A percentile compares a stretch with the other conserved stretches of the same genome.
These are phyloP conservation scores for Siniperca obscura DNA, from an alignment of 2,797 vertebrate species.

Conservation along the genomic window DNA sequence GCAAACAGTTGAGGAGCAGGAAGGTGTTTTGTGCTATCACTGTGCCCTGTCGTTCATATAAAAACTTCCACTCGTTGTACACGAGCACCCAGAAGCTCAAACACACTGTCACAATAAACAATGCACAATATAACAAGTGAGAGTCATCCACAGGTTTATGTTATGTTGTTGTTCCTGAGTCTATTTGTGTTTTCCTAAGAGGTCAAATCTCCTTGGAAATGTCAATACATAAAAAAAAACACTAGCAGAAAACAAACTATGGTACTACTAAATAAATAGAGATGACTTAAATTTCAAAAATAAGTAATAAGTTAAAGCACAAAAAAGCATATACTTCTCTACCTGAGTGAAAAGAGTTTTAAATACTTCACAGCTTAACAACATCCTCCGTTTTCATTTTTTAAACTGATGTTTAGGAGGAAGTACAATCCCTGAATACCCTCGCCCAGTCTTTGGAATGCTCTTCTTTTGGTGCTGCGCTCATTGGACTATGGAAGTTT, in stretches of 20 bases:
- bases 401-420: conserved; percentile 46
- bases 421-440: conserved; percentile 66
- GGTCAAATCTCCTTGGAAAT: conserved; percentile 38
- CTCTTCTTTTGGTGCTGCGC: conserved; percentile 81
- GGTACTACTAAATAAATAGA: conserved; percentile 77
- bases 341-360: conserved; percentile 78
- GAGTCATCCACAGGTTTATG: conserved; percentile 16
- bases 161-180: conserved; percentile 46
- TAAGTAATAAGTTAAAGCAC: conserved; percentile 79
- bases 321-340: conserved; percentile 65
- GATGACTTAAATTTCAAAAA: conserved; percentile 30
- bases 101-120: conserved; percentile 46
- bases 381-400: conserved; percentile 25
- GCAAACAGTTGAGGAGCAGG: conserved; percentile 36
- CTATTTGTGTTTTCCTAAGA: conserved; percentile 25
- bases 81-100: conserved; percentile 32
- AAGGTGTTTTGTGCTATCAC: conserved; percentile 34
- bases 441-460: conserved; percentile 81
- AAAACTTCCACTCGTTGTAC: conserved; percentile 17
- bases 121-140: conserved; percentile 16
- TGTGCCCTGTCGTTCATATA: conserved; percentile 25
- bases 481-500: conserved; percentile 57
- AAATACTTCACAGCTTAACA: conserved; percentile 77
- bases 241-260: conserved; percentile 45
- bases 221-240: conserved; percentile 35